Base-by-base conservation (phyloP, 2,888 invertebrate species). In the Platycheirus rosarum region DNA sequence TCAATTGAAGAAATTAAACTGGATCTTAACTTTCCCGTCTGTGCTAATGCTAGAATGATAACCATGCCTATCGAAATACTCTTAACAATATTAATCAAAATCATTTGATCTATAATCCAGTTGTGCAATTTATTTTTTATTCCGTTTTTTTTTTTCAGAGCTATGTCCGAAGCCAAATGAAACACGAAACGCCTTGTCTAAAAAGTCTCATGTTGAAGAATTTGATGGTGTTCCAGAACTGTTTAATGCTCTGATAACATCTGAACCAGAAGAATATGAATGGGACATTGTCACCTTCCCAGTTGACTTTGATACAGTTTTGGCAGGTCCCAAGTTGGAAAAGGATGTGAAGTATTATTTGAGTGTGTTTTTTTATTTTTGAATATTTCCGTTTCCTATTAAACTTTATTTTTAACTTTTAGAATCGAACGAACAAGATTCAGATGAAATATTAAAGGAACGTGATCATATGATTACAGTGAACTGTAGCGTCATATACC, bases 401-500 rank as follows among this genome's bases (percentile, higher is more conserved):
- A 23, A 57, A 62, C 16, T 29, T 44, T 29, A n/a, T 8, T 16
- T 55, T 35, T 68, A 5, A 35, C 53, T 86, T 88, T 37, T 90
- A 94, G 95, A 94, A 90, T 93, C 92, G 82, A 92, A 93, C 62
- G 94, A 94, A 84, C 93, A 94, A 84, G 94, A 94, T 55, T 91
- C 93, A 5, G 92, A 93, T 86, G 88, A 88, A 44, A 86, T 85
- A 29, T 51, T 86, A n/a, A 88, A 88, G 74, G 89, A 88, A 77
- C 85, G 88, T 44, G 88, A 88, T 13, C 93, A 94, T 87, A 91
- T 93, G 60, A 91, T 94, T 74, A 95, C 89, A 14, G 92, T 95
- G 8, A 98, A 98, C 91, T 98, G 98, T 90, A 97, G 97, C 0
- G 97, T 97, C 6, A 96, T 96, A 0, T 98, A 95, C 91, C 94